Evolutionary conservation across 2,797 vertebrate genomes (phyloP).

Genomic region (Rhinichthys osculus): DNA sequence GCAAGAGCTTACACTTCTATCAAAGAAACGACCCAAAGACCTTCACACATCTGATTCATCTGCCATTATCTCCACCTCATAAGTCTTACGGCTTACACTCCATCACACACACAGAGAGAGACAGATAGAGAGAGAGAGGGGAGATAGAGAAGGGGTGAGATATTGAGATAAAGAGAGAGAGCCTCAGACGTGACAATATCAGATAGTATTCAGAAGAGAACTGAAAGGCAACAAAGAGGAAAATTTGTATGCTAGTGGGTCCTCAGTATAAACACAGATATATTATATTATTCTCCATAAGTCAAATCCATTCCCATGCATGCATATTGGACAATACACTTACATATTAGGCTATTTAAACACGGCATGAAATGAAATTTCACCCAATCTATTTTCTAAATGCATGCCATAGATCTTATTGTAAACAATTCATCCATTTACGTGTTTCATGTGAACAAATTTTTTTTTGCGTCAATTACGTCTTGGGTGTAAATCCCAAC

Average conservation of each 20-base stretch:
- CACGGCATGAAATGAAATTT: neutral
- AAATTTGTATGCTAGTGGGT: neutral
- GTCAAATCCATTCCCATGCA: neutral
- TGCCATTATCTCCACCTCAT: slow-evolving; percentile 50
- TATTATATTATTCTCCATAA: neutral
- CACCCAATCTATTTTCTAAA: neutral
- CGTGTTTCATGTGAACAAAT: neutral
- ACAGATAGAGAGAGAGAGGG: slow-evolving; percentile 16
- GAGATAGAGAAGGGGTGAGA: slow-evolving; percentile 21
- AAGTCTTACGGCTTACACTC: slow-evolving; percentile 43
- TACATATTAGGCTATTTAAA: neutral
- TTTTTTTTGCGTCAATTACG: neutral
- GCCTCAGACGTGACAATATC: slow-evolving; percentile 9
- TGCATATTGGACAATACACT: neutral
- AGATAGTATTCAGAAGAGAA: neutral
- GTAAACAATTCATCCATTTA: neutral
- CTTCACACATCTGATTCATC: slow-evolving; percentile 48
- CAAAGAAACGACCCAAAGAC: slow-evolving; percentile 37
- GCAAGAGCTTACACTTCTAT: slow-evolving; percentile 38
- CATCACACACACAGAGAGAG: slow-evolving; percentile 35
- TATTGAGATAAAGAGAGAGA: slow-evolving; percentile 9
- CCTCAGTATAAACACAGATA: neutral
- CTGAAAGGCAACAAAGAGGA: neutral
- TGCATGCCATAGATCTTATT: neutral
- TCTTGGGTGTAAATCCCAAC: neutral